A percentile compares a stretch with the other conserved stretches of the same genome.
These are phyloP conservation scores for Habrosyne pyritoides DNA, from an alignment of 2,888 invertebrate species.

Conservation along the genomic window DNA sequence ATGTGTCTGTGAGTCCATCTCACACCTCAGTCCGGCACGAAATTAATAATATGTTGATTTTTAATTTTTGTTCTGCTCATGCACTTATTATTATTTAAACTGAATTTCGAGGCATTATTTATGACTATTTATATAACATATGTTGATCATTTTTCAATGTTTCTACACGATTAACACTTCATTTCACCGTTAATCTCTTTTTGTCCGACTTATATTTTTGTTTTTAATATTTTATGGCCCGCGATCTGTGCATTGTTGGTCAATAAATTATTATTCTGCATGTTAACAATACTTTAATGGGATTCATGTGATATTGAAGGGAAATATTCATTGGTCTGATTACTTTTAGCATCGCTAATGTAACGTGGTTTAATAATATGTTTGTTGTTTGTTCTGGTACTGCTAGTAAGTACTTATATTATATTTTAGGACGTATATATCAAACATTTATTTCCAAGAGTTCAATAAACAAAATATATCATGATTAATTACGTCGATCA, in stretches of 20 bases:
- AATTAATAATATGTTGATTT: conserved; percentile 83
- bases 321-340: conserved; percentile 26
- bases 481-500: too few species aligned
- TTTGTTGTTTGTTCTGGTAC: not conserved
- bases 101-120: conserved; percentile 80
- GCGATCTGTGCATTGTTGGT: conserved; percentile 40
- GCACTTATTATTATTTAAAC: conserved; percentile 83
- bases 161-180: conserved; percentile 83
- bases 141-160: conserved; percentile 83
- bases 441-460: too few species aligned
- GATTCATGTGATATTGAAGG: conserved; percentile 29
- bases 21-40: conserved; percentile 77
- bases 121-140: conserved; percentile 83
- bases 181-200: conserved; percentile 77
- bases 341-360: conserved; percentile 11
- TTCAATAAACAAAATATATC: too few species aligned
- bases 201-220: conserved; percentile 59
- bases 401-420: too few species aligned
- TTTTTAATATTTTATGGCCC: conserved; percentile 57
- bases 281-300: conserved; percentile 55
- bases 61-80: conserved; percentile 78
- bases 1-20: conserved; percentile 60
- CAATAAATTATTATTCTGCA: conserved; percentile 53
- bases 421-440: too few species aligned
- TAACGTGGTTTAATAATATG: not conserved